Percentiles rank a stretch among this genome's conserved stretches.
Conservation (phyloP, 2,113 vertebrate species). For the Microtus oregoni region DNA sequence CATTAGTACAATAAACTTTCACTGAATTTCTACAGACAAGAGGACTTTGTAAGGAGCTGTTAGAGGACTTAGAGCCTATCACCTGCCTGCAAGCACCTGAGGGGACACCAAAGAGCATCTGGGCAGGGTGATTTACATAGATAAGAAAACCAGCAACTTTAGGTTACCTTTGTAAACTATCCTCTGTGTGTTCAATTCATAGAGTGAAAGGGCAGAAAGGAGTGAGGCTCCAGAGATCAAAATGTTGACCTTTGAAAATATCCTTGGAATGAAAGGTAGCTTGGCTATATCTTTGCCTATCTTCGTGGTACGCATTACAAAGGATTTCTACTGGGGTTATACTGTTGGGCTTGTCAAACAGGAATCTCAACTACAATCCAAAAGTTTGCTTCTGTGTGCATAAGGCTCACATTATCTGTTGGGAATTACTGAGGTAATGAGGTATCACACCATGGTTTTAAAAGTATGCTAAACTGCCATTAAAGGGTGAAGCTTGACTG, state of each 20-base stretch:
- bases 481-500: conserved; percentile 28
- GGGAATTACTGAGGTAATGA: conserved; percentile 38
- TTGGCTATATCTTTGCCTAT: conserved; percentile 31
- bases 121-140: neutral
- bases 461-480: conserved; percentile 8
- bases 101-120: neutral
- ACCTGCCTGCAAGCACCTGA: neutral
- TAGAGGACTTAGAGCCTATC: neutral
- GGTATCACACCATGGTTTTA: neutral
- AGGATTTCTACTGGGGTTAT: conserved; percentile 43
- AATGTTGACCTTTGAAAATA: conserved; percentile 38
- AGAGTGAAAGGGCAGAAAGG: conserved; percentile 7
- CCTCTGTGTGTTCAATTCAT: neutral
- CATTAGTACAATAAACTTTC: conserved; percentile 45
- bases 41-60: neutral
- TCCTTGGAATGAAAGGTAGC: conserved; percentile 39
- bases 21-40: neutral
- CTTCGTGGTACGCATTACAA: conserved; percentile 51
- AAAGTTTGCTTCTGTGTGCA: neutral
- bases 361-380: conserved; percentile 37
- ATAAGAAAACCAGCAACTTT: conserved; percentile 12
- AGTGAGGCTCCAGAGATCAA: neutral
- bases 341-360: conserved; percentile 44
- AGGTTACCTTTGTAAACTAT: neutral
- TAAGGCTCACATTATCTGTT: conserved; percentile 31